phyloP scores from a whole-genome alignment of 2,113 vertebrate species.

The Vombatus ursinus region DNA sequence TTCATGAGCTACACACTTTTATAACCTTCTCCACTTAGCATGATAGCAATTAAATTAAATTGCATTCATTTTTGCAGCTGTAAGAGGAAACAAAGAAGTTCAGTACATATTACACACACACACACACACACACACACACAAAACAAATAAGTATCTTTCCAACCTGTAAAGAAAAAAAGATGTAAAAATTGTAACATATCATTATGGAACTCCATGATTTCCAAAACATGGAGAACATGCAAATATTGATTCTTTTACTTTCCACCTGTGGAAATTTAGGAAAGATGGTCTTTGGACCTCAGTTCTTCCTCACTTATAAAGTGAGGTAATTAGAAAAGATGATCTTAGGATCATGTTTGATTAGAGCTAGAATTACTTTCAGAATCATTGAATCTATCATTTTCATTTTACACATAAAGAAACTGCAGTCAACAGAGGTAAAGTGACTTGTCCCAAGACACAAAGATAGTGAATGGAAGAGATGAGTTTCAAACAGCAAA shows the following conservation, averaged over 20 bases:
- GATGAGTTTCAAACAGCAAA: background rate
- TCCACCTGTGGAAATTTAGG: background rate
- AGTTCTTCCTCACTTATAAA: background rate
- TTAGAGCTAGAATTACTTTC: background rate
- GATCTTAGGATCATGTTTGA: background rate
- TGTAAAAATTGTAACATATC: background rate
- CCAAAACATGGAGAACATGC: background rate
- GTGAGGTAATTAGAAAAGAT: background rate
- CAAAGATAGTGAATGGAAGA: background rate
- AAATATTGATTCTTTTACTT: background rate
- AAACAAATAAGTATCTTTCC: background rate
- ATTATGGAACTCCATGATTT: background rate
- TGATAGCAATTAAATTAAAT: conserved; percentile 50
- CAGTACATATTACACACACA: background rate
- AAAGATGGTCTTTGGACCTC: background rate
- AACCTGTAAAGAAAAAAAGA: background rate
- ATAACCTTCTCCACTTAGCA: conserved; percentile 25
- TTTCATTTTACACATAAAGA: background rate
- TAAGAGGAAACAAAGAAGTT: conserved; percentile 8
- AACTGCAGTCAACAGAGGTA: background rate
- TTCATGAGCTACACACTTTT: conserved; percentile 59
- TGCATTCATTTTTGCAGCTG: background rate
- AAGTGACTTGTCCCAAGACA: background rate
- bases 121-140: background rate
- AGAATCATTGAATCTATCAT: background rate